Base-by-base conservation (phyloP, 2,888 invertebrate genomes). In the Girardia tigrina region DNA sequence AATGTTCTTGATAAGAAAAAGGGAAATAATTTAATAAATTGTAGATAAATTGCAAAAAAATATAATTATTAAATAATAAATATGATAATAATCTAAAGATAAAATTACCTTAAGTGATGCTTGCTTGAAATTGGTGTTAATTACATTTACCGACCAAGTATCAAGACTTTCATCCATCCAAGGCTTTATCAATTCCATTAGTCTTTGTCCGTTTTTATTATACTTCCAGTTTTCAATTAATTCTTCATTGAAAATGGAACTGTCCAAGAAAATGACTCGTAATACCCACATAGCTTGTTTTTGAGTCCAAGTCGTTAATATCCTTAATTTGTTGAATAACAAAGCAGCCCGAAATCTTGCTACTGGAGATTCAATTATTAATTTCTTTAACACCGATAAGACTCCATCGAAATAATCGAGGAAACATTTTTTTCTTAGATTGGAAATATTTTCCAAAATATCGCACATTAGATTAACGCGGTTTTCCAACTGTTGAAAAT, bases 141-240 rank as follows among this genome's bases (percentile, higher is more conserved):
- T 56, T 8, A 56, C 23, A 4, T 56, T 23, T n/a, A 56, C 4
- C n/a, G 56, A 56, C 6, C n/a, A 56, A 20, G n/a, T 23, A 56
- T 16, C 23, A 2, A 56, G n/a, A 12, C n/a, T n/a, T n/a, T 56
- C 56, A 20, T 56, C 56, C 56, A 56, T 56, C 56, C 56, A 56
- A 12, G 56, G 56, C n/a, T 56, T 56, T 56, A 56, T 56, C 56
- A 56, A n/a, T 12, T 56, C n/a, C 23, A 56, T 20, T 12, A 56
- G n/a, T 2, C 23, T n/a, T 56, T 56, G n/a, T 4, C 56, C 56
- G 23, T 56, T 56, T n/a, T 8, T 56, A 56, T 56, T 56, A 16
- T 56, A 20, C n/a, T 56, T 56, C 56, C 56, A 56, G 23, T 56
- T 56, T n/a, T 56, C 56, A 56, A 56, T 56, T 56, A 56, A 56